A percentile compares a stretch with the other conserved stretches of the same genome.
phyloP scores from a whole-genome alignment of 2,797 vertebrate genomes.

The Hirundo rustica region DNA sequence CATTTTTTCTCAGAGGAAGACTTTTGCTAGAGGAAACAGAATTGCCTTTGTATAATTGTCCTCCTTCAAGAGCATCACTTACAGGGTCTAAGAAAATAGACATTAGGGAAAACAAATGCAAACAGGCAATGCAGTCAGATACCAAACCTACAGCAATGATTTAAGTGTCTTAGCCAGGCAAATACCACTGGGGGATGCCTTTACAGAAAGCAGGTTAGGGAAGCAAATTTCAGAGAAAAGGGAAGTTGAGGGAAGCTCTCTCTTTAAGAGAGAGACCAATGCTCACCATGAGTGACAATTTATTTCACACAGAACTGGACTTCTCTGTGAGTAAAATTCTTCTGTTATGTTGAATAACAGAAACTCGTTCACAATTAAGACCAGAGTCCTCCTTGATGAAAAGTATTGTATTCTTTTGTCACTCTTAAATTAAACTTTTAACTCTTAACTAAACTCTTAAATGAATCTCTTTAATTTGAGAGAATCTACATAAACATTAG shows the following conservation, averaged over 20 bases:
- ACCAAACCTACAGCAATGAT: not conserved
- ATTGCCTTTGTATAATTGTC: not conserved
- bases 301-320: not conserved
- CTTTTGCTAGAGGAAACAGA: not conserved
- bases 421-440: constrained; percentile 31
- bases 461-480: constrained; percentile 36
- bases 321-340: not conserved
- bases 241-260: not conserved
- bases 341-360: not conserved
- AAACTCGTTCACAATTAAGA: constrained; percentile 4
- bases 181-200: not conserved
- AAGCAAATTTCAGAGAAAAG: not conserved
- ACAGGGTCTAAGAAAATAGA: not conserved
- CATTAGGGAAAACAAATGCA: not conserved
- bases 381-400: not conserved
- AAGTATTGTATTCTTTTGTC: not conserved
- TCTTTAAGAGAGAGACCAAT: not conserved
- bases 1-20: not conserved
- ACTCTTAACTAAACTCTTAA: constrained; percentile 37
- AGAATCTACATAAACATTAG: constrained; percentile 42
- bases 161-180: not conserved
- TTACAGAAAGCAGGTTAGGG: not conserved
- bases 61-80: not conserved
- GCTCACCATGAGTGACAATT: not conserved
- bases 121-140: not conserved